A percentile compares a stretch with the other conserved stretches of the same genome.
phyloP scores from a whole-genome alignment of 2,797 vertebrate species.

The Eidolon dupreanum region DNA sequence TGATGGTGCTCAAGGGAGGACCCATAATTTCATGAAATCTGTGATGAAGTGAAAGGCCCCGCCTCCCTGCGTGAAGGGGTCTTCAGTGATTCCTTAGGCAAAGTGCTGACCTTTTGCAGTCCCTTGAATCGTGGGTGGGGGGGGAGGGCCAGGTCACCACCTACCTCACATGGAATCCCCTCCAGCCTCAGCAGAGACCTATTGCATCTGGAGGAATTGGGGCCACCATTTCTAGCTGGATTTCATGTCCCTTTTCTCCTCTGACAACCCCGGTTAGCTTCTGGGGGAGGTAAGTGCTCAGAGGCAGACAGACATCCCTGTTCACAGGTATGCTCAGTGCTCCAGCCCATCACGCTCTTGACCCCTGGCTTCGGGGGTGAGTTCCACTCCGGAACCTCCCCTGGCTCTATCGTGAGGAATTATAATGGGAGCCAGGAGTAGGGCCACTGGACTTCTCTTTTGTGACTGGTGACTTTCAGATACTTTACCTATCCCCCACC shows the following conservation, averaged over 20 bases:
- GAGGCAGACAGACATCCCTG: neutral
- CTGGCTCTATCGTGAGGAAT: neutral
- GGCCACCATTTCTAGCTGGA: neutral
- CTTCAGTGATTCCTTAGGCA: neutral
- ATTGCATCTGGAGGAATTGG: neutral
- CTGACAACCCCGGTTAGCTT: neutral
- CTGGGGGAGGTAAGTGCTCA: neutral
- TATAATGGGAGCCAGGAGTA: neutral
- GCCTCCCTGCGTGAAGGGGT: neutral
- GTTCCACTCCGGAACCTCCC: neutral
- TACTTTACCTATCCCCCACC: neutral
- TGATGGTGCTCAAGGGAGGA: neutral
- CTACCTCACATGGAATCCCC: neutral
- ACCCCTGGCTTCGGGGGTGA: neutral
- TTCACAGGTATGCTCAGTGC: neutral
- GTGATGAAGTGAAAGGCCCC: neutral
- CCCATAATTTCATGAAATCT: neutral
- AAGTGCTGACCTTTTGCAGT: neutral
- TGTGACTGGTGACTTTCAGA: neutral
- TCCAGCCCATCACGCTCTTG: neutral
- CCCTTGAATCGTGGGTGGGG: neutral
- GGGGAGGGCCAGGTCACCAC: neutral
- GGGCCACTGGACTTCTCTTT: neutral
- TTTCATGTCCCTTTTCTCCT: neutral
- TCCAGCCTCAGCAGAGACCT: neutral